Evolutionary conservation across 2,113 vertebrate species (phyloP), one percentile per base, ranked within the genome.

Genomic region (Stegostoma tigrinum): DNA sequence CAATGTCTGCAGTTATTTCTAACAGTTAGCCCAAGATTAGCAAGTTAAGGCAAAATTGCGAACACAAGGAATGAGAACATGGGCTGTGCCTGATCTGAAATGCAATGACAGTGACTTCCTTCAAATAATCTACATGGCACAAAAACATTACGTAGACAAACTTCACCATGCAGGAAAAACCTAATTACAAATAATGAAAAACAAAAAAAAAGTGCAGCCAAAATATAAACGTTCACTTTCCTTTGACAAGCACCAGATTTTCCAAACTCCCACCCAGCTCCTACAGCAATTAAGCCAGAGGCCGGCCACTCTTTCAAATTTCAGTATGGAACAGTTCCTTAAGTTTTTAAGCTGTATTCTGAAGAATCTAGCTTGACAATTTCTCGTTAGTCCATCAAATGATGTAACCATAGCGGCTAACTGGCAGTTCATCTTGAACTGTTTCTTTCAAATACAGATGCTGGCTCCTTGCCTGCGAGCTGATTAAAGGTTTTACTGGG

Each of bases 401-500:
- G 19, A 38, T 66, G 68, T 75, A 75, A 95, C 94, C 94, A 95
- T 95, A 75, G 94, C 94, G 75, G 42, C 94, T 34, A 30, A 48
- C 30, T 75, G 42, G 24, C 42, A 95, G 94, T 27, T 42, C 6
- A 14, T 15, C 52, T 27, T 34, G 68, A 24, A 70, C 61, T 48
- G 42, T 95, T 75, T 90, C 94, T 52, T 52, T 34, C 24, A 95
- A 95, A 95, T 67, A 75, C 68, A 52, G 94, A 48, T 30, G 24
- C 45, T 95, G 94, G 94, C 94, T 72, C 23, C 15, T 24, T 30
- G n/a, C 93, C 93, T 70, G n/a, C 6, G n/a, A 70, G 4, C 67
- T 95, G 67, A 42, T 75, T 75, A 34, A 45, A 72, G 27, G 17
- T 95, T 95, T 72, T 70, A 48, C 15, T 38, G 67, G 45, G 61